Evolutionary conservation across 1,140 invertebrate genomes (phyloP).

Genomic region (Nymphalis io): DNA sequence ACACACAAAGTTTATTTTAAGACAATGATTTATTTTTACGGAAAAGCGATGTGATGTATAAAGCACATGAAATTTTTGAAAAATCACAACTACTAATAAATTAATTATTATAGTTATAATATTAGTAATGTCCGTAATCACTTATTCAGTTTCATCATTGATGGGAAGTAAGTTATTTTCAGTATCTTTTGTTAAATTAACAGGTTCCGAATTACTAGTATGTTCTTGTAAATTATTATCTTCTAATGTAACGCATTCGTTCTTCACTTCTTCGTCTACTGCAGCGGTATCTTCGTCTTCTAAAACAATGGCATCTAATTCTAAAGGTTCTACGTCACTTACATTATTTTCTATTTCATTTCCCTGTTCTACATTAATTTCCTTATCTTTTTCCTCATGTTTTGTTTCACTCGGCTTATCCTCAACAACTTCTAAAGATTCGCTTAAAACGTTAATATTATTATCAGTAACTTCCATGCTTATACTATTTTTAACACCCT

Average conservation of each 20-base stretch:
- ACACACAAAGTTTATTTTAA: not conserved
- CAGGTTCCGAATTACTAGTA: not conserved
- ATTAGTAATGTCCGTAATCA: not conserved
- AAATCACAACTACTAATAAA: not conserved
- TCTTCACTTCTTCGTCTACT: constrained; percentile 3
- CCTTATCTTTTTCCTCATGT: constrained; percentile 3
- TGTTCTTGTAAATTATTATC: constrained; percentile 13
- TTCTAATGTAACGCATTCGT: constrained; percentile 9
- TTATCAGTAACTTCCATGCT: constrained; percentile 70
- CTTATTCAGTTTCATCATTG: constrained; percentile 16
- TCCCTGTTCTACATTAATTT: constrained; percentile 1
- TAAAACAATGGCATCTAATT: constrained; percentile 15
- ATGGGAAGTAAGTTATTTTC: constrained; percentile 11
- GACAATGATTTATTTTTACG: not conserved
- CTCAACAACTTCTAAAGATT: constrained; percentile 54
- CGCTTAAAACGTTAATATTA: constrained; percentile 60
- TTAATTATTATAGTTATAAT: not conserved
- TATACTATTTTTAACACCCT: constrained; percentile 65
- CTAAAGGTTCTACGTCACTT: not conserved
- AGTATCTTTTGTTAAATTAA: constrained; percentile 1
- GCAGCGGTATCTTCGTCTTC: constrained; percentile 29
- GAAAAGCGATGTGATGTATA: not conserved
- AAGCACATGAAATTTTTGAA: not conserved
- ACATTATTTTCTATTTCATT: constrained; percentile 16
- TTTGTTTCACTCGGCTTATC: constrained; percentile 22